These are phyloP conservation scores for Isurus oxyrinchus DNA, from an alignment of 2,113 vertebrate species.

Conservation along the genomic window DNA sequence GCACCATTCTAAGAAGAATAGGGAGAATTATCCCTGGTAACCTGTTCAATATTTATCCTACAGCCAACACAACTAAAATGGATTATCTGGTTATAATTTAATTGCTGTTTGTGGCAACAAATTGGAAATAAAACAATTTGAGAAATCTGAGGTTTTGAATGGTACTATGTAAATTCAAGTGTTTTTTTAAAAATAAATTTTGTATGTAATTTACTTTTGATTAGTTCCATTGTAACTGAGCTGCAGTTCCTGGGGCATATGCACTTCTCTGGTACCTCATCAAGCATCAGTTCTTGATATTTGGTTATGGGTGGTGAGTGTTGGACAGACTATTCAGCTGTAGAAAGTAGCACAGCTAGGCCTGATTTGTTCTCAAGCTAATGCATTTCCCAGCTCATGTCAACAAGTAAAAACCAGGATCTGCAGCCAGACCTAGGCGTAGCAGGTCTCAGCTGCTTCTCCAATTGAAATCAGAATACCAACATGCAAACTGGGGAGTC, in stretches of 20 bases:
- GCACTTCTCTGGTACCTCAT: background rate
- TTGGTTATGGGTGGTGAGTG: background rate
- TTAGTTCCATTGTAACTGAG: background rate
- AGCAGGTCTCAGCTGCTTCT: background rate
- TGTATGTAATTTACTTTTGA: background rate
- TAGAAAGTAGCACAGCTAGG: background rate
- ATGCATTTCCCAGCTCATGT: background rate
- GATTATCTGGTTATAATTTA: background rate
- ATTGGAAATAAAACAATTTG: background rate
- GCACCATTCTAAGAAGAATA: background rate
- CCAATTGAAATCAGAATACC: background rate
- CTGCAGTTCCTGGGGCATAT: background rate
- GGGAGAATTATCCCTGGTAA: background rate
- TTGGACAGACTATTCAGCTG: background rate
- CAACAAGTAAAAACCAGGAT: background rate
- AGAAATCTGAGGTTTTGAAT: background rate
- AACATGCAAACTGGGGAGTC: background rate
- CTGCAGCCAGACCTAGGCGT: too few relatives aligned
- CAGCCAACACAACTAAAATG: background rate
- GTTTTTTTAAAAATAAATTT: background rate
- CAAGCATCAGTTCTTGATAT: background rate
- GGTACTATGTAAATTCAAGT: background rate
- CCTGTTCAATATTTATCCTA: background rate
- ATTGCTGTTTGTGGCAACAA: background rate
- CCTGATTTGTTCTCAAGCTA: background rate